Evolutionary conservation across 2,797 vertebrate genomes (phyloP), one percentile per base, ranked within the genome.

Genomic region (Gorsachius magnificus): DNA sequence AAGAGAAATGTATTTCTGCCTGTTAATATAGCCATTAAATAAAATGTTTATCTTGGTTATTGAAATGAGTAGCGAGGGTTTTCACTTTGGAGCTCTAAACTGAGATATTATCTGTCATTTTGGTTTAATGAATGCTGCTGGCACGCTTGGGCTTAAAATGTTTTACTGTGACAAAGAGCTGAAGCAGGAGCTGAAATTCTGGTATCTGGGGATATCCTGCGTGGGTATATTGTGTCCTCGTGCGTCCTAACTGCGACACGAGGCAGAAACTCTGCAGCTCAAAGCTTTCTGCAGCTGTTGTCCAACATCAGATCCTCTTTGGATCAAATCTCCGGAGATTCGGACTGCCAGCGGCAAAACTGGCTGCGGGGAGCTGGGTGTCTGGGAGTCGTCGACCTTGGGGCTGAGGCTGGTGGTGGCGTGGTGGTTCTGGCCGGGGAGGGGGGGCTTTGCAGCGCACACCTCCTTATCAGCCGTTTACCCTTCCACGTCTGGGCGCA

Each of bases 41-140:
- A 80, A 58, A 83, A 26, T 74, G 87, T 91, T 91, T 89, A 50
- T 87, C 84, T 83, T 89, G 50, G 71, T 93, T 92, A 74, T 77
- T 89, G 87, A 93, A 89, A 89, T 74, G 88, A 94, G 48, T 29
- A 87, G 74, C 1, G 6, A 87, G 75, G 75, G 31, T 33, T 70
- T 83, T 84, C 13, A 0, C 81, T 79, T 78, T 14, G 33, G 80
- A 81, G 63, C 81, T 90, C 82, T 82, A 26, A 87, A 84, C 11
- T n/a, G 4, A 75, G 53, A 31, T 72, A 36, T 90, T 92, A 58
- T 60, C 94, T 93, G 83, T 90, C 88, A 48, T 61, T 93, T 88
- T 43, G 54, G 69, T 78, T 80, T 93, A 80, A 89, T 75, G 75
- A 87, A 83, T 64, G 57, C 48, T 80, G n/a, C 71, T 60, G 21